Evolutionary conservation across 2,888 invertebrate genomes (phyloP).

Genomic region (Lobophora halterata): DNA sequence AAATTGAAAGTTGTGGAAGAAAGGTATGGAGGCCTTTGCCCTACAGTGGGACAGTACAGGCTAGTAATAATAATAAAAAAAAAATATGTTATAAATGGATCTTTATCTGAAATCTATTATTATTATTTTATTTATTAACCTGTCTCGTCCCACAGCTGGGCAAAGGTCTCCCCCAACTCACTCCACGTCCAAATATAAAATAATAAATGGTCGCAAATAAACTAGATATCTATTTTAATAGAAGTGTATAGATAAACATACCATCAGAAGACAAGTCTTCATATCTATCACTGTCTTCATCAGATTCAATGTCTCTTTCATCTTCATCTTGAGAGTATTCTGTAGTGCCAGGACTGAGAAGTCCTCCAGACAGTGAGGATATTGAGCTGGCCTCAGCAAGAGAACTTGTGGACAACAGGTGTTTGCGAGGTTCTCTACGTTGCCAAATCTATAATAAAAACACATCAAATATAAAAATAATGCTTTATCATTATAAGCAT

Average conservation of each 20-base stretch:
- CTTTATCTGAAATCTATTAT: too few species aligned
- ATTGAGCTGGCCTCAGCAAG: constrained; percentile 92
- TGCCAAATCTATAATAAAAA: constrained; percentile 85
- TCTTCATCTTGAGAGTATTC: constrained; percentile 91
- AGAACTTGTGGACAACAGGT: constrained; percentile 91
- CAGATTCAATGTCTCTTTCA: constrained; percentile 85
- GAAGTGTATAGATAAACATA: constrained; percentile 31
- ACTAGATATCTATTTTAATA: not conserved
- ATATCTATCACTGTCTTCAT: constrained; percentile 93
- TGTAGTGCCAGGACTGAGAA: constrained; percentile 90
- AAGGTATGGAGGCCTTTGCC: too few species aligned
- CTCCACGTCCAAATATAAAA: too few species aligned
- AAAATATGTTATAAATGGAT: too few species aligned
- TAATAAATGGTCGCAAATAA: too few species aligned
- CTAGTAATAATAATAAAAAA: too few species aligned
- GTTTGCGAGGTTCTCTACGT: constrained; percentile 91
- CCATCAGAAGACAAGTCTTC: constrained; percentile 93
- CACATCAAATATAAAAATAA: not conserved
- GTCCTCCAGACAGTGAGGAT: constrained; percentile 90
- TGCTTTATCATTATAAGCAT: constrained; percentile 6
- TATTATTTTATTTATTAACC: too few species aligned
- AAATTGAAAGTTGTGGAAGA: too few species aligned
- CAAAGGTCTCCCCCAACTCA: too few species aligned
- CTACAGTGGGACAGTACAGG: too few species aligned
- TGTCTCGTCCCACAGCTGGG: too few species aligned